These are phyloP conservation scores for Oryzias dopingdopingensis DNA, from an alignment of 2,797 vertebrate species.

Conservation along the genomic window DNA sequence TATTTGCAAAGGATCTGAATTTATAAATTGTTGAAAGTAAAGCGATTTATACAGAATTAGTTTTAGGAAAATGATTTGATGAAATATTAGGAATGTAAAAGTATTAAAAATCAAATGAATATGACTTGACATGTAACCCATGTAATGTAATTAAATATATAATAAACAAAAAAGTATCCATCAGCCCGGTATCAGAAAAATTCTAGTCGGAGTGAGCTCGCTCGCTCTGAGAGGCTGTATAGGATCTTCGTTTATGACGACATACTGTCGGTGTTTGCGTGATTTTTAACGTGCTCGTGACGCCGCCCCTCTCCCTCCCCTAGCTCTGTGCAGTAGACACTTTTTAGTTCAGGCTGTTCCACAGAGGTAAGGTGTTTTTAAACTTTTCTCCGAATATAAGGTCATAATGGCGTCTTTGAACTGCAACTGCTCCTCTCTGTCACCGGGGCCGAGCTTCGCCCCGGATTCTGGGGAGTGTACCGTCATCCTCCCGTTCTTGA, in stretches of 20 bases:
- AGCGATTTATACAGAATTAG: too few relatives aligned
- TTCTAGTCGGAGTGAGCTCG: too few relatives aligned
- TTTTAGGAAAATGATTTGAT: too few relatives aligned
- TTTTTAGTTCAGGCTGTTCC: conserved; percentile 52
- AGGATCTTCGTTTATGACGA: conserved; percentile 36
- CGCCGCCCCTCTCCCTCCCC: conserved; percentile 40
- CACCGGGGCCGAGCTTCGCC: background rate
- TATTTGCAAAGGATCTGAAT: too few relatives aligned
- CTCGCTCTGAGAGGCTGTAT: too few relatives aligned
- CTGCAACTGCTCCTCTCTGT: background rate
- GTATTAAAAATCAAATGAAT: too few relatives aligned
- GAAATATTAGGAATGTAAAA: too few relatives aligned
- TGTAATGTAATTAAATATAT: too few relatives aligned
- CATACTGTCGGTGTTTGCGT: conserved; percentile 24
- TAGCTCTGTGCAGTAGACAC: conserved; percentile 61
- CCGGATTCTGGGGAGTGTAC: background rate
- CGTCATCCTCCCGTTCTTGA: background rate
- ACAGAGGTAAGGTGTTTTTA: conserved; percentile 61
- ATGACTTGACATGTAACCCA: too few relatives aligned
- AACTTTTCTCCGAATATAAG: background rate
- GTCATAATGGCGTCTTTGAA: background rate
- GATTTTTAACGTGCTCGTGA: conserved; percentile 35
- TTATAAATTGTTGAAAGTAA: too few relatives aligned
- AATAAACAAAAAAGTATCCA: too few relatives aligned
- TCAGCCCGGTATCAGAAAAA: too few relatives aligned